Percentiles rank a stretch among this genome's conserved stretches.
These are phyloP conservation scores for Nycticryphes semicollaris DNA, from an alignment of 2,113 vertebrate genomes.

Conservation along the genomic window DNA sequence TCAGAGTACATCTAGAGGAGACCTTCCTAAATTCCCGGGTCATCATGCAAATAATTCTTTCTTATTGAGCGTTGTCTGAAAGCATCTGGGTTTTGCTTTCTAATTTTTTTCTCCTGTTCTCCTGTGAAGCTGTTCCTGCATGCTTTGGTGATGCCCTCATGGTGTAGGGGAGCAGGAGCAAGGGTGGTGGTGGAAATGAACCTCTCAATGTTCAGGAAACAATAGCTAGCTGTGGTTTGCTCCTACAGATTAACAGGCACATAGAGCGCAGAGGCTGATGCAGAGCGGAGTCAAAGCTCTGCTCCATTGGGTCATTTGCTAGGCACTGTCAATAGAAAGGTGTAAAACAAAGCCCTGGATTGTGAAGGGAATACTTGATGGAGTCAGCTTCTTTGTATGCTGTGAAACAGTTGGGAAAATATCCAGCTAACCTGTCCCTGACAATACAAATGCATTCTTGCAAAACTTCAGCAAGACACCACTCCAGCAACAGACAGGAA, in stretches of 20 bases:
- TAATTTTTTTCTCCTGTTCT: not conserved
- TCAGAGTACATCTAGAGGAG: not conserved
- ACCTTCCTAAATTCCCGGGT: not conserved
- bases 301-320: not conserved
- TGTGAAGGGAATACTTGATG: not conserved
- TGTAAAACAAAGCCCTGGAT: not conserved
- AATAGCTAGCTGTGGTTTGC: not conserved
- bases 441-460: not conserved
- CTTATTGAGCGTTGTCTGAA: not conserved
- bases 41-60: not conserved
- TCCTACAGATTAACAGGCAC: not conserved
- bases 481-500: not conserved
- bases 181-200: not conserved
- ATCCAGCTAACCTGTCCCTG: not conserved
- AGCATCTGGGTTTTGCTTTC: not conserved
- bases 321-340: not conserved
- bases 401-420: not conserved
- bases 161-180: not conserved
- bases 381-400: not conserved
- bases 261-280: not conserved
- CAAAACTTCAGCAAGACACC: not conserved
- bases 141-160: fast-evolving
- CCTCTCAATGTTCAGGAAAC: fast-evolving
- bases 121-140: not conserved
- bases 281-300: not conserved